Evolutionary conservation across 2,888 invertebrate species (phyloP), one percentile per base, ranked within the genome.

Genomic region (Periphyllus acericola): DNA sequence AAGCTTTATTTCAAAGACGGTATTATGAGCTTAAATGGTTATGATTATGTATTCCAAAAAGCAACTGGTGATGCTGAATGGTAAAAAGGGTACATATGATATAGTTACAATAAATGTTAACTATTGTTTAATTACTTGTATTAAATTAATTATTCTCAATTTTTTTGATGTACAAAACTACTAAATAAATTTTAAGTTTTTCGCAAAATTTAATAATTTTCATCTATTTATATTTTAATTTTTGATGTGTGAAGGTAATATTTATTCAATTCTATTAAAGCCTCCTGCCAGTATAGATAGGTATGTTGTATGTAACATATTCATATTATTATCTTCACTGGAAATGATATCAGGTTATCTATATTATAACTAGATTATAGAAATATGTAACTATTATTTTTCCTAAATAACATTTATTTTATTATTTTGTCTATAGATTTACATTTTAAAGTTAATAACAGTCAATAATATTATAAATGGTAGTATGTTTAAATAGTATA

Each of bases 1-100:
- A 99, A 99, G 93, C 99, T 99, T 92, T 97, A 98, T 92, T 93
- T 99, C 90, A 99, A 99, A 93, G 99, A 99, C 93, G 99, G 99
- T 89, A 99, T 99, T 90, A 99, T 99, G 99, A 99, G 98, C 93
- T 94, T 99, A 91, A 96, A 96, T 90, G 99, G 99, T 78, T 97
- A 97, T 92, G 99, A 99, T 93, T 99, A 96, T 93, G 98, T 99
- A 91, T 99, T 99, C 93, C 99, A 99, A 93, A 98, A 98, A 93
- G 98, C 99, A 25, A 97, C 96, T 91, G 99, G 99, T 90, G 99
- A 99, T 93, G 99, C 99, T 40, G 99, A 99, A 92, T 99, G 99
- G 99, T 99, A 90, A 92, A 75, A 5, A 46, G 40, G 71, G 34
- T 71, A 76, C 34, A 66, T 75, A 32, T 68, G 76, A 32, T 68